A percentile compares a stretch with the other conserved stretches of the same genome.
These are phyloP conservation scores for Sapayoa aenigma DNA, from an alignment of 2,113 vertebrate genomes.

Conservation along the genomic window DNA sequence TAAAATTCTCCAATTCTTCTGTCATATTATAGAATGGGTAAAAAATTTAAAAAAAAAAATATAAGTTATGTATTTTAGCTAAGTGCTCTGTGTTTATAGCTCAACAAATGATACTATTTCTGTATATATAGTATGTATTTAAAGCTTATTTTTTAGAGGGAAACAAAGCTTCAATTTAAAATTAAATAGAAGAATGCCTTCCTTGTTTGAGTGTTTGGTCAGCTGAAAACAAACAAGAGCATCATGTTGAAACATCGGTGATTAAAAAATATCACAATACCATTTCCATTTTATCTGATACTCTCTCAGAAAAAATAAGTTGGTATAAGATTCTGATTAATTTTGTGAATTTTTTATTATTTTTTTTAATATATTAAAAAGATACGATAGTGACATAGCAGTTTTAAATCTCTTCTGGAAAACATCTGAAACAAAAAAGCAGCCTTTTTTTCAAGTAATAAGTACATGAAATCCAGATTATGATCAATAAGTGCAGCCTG, in stretches of 20 bases:
- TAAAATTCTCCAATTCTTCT: not conserved
- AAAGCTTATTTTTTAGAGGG: not conserved
- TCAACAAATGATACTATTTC: not conserved
- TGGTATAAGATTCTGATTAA: not conserved
- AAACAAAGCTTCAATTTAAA: not conserved
- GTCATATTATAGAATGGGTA: not conserved
- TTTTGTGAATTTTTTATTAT: not conserved
- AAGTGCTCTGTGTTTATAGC: not conserved
- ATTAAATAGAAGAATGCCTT: not conserved
- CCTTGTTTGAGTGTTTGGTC: not conserved
- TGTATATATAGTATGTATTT: not conserved
- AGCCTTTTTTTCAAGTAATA: not conserved
- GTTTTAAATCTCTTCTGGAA: not conserved
- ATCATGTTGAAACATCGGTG: not conserved
- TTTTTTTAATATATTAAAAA: not conserved
- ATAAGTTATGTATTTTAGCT: not conserved
- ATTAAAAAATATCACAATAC: not conserved
- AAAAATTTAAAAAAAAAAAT: not conserved
- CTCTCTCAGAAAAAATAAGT: not conserved
- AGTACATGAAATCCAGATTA: not conserved
- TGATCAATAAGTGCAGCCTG: not conserved
- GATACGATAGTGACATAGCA: accelerated
- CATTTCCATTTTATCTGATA: not conserved
- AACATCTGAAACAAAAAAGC: not conserved
- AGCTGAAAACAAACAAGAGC: not conserved